Base-by-base conservation (phyloP, 2,888 invertebrate species). In the Exocentrus adspersus region DNA sequence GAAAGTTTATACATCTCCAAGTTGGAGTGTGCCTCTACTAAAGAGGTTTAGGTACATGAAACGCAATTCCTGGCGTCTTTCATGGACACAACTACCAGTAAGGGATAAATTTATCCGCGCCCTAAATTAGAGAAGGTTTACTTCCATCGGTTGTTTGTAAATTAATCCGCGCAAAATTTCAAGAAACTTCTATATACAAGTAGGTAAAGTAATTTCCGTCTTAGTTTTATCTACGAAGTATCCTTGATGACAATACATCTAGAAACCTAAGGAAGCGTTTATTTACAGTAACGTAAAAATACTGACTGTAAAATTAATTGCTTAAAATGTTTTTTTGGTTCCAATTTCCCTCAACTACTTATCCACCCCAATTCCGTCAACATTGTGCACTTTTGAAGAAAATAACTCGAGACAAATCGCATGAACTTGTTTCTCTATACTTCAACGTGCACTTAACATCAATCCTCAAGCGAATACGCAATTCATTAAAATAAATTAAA, bases 401-500 rank as follows among this genome's bases (percentile, higher is more conserved):
- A n/a, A n/a, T n/a, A n/a, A n/a, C n/a, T n/a, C n/a, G n/a, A n/a
- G n/a, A n/a, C 30, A 30, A 30, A 30, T 30, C n/a, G n/a, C 2
- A 30, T 1, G 10, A 30, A 30, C n/a, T n/a, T n/a, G 30, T 37
- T n/a, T 14, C 37, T 37, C 14, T 12, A 5, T 12, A 14, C 37
- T 12, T 37, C n/a, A 12, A n/a, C 37, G 5, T 12, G 5, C 14
- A 37, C 37, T n/a, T 14, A 12, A 37, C 64, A 56, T 46, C 63
- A 69, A 73, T 64, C 63, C 75, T 72, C 75, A 46, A 56, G 74
- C 60, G 74, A 68, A 70, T 67, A 68, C 52, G 60, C 48, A 65
- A 68, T 70, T 78, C 76, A 77, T 77, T 77, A 78, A 76, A 80
- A 74, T 76, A 78, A 80, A 79, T 79, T 76, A 78, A 77, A 79